Conservation (phyloP, 2,113 vertebrate species). For the Phyllostomus hastatus region DNA sequence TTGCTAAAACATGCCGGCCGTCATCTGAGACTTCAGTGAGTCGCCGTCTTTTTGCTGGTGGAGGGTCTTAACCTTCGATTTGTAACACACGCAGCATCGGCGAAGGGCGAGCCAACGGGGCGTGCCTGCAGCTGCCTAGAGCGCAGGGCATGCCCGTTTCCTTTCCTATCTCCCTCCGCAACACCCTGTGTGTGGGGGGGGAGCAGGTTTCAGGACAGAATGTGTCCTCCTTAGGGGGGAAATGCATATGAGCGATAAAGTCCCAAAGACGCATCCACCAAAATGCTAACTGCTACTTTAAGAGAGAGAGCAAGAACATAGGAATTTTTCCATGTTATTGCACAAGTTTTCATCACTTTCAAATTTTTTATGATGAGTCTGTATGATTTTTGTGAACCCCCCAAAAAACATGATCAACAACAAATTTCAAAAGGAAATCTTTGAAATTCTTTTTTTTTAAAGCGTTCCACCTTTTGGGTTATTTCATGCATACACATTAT, state of each 20-base stretch:
- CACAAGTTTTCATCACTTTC: background rate
- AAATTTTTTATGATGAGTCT: background rate
- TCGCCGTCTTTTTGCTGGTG: background rate
- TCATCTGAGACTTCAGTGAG: background rate
- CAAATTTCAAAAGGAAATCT: background rate
- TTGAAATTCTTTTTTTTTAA: background rate
- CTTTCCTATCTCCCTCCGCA: background rate
- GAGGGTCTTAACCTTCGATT: background rate
- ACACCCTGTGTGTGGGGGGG: background rate
- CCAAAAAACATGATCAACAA: background rate
- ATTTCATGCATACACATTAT: background rate
- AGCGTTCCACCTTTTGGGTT: background rate
- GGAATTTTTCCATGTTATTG: background rate
- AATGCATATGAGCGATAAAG: background rate
- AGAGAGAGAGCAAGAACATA: background rate
- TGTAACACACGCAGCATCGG: background rate
- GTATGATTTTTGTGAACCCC: background rate
- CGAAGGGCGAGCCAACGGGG: background rate
- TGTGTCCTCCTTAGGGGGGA: background rate
- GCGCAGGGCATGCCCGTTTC: background rate
- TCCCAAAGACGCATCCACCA: background rate
- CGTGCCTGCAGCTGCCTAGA: background rate
- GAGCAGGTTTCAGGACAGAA: background rate
- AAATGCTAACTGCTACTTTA: background rate
- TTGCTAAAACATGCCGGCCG: background rate